Percentiles rank a stretch among this genome's conserved stretches.
Conservation (phyloP, 1,140 invertebrate species). For the Bombus confusus region DNA sequence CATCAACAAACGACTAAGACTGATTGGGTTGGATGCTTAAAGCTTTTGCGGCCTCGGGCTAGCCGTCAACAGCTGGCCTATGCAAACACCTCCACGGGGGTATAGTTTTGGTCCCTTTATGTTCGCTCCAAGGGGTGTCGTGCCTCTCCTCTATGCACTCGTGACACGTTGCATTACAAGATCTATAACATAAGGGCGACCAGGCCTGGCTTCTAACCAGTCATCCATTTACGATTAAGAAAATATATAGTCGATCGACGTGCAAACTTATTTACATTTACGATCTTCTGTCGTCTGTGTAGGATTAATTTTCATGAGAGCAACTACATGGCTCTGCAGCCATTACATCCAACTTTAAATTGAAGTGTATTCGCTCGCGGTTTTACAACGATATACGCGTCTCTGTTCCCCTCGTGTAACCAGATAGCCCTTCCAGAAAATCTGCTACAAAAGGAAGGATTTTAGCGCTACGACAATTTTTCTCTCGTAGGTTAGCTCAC, state of each 20-base stretch:
- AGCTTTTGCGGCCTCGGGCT: constrained; percentile 61
- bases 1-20: constrained; percentile 25
- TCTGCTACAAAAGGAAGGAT: neutral
- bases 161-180: constrained; percentile 53
- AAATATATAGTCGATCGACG: constrained; percentile 11
- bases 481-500: too few relatives aligned
- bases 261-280: constrained; percentile 1
- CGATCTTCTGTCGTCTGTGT: neutral
- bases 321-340: neutral
- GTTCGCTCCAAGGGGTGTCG: constrained; percentile 40
- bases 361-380: too few relatives aligned
- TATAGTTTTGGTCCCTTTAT: constrained; percentile 67
- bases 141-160: constrained; percentile 22
- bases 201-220: constrained; percentile 14
- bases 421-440: neutral
- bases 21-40: constrained; percentile 57
- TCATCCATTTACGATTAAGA: constrained; percentile 37
- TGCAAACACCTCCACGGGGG: constrained; percentile 62
- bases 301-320: too few relatives aligned
- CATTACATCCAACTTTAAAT: neutral
- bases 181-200: constrained; percentile 35
- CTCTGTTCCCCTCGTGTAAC: constrained; percentile 4
- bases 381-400: neutral
- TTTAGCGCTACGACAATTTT: neutral
- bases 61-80: constrained; percentile 67